phyloP scores from a whole-genome alignment of 2,113 vertebrate genomes.

The Thunnus thynnus region DNA sequence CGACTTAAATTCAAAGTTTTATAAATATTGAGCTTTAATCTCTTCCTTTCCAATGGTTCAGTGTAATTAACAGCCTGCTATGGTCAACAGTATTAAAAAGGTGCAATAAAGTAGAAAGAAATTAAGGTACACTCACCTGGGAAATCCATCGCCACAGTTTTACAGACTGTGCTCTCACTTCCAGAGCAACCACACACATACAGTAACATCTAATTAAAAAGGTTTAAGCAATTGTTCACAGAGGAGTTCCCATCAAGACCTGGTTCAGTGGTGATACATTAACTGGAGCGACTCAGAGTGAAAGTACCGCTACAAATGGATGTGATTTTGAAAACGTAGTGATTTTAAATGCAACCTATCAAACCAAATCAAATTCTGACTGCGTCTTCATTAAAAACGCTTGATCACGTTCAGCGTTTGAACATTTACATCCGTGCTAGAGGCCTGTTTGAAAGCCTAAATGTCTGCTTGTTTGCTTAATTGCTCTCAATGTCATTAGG shows the following conservation, averaged over 20 bases:
- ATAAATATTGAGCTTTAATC: background rate
- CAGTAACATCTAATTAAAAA: conserved; percentile 57
- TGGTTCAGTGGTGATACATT: conserved; percentile 40
- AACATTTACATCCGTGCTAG: background rate
- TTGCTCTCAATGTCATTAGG: background rate
- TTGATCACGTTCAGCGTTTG: conserved; percentile 1
- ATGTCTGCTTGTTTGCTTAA: background rate
- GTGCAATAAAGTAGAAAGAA: conserved; percentile 18
- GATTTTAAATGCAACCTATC: conserved; percentile 15
- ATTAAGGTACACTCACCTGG: conserved; percentile 51
- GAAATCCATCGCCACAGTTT: conserved; percentile 50
- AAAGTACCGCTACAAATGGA: background rate
- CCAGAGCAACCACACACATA: conserved; percentile 14
- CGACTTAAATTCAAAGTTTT: background rate
- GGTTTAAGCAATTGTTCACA: conserved; percentile 51
- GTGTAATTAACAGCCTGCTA: conserved; percentile 49
- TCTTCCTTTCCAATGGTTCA: background rate
- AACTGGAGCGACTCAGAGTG: conserved; percentile 10
- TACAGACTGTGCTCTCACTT: conserved; percentile 38
- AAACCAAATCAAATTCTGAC: conserved; percentile 9
- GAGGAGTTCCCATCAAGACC: conserved; percentile 44
- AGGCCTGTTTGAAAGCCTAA: background rate
- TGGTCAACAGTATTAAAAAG: conserved; percentile 33
- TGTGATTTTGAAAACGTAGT: background rate
- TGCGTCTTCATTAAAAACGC: conserved; percentile 37